phyloP scores from a whole-genome alignment of 2,113 vertebrate species.

The Sylvilagus bachmani region DNA sequence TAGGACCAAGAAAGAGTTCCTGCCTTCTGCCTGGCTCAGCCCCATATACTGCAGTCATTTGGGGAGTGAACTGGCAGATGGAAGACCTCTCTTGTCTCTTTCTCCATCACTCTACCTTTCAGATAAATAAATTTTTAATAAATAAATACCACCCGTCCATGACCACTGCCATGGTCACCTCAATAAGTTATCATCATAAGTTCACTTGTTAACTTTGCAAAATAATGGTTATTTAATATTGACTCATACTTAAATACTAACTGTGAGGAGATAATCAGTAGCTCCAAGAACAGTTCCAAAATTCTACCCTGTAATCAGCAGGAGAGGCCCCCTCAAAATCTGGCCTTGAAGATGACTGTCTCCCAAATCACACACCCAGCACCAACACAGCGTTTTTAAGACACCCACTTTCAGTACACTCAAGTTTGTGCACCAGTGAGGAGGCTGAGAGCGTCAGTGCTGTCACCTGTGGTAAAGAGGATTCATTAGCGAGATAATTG shows the following conservation, averaged over 20 bases:
- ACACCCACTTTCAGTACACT: conserved; percentile 27
- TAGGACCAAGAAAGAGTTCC: too few species aligned
- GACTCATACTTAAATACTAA: conserved; percentile 34
- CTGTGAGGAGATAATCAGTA: not conserved
- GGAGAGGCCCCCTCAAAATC: not conserved
- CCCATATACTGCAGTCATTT: too few species aligned
- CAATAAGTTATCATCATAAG: not conserved
- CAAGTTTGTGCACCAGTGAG: conserved; percentile 25
- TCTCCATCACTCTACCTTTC: too few species aligned
- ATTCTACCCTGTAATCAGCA: accelerated
- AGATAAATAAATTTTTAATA: too few species aligned
- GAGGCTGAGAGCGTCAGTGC: conserved; percentile 23
- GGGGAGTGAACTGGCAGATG: too few species aligned
- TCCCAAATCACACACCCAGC: not conserved
- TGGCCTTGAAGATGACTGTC: not conserved
- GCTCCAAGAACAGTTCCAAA: not conserved
- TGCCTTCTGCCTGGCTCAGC: too few species aligned
- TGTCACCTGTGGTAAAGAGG: conserved; percentile 80
- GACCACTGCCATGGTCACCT: not conserved
- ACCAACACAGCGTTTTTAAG: conserved; percentile 3
- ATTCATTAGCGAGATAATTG: conserved; percentile 87
- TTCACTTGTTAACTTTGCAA: not conserved
- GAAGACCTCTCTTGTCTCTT: too few species aligned
- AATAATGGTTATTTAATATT: not conserved
- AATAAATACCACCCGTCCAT: too few species aligned